phyloP scores from a whole-genome alignment of 2,113 vertebrate genomes.

The Macrotus californicus region DNA sequence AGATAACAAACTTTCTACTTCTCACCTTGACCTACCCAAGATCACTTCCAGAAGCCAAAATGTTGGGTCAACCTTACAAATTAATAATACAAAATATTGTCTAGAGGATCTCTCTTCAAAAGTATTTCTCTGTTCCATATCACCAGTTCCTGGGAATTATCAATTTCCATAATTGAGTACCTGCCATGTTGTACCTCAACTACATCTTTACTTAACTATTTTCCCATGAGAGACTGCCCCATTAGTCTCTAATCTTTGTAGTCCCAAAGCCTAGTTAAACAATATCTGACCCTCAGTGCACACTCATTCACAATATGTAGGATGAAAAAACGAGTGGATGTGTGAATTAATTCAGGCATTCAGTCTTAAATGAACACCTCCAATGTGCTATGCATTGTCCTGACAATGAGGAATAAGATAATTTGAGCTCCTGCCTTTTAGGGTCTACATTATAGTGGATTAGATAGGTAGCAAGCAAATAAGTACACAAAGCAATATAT shows the following conservation, averaged over 20 bases:
- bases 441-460: background rate
- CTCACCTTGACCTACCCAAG: background rate
- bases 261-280: background rate
- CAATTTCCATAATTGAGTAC: background rate
- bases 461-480: background rate
- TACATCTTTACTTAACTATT: background rate
- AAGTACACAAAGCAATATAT: background rate
- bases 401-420: background rate
- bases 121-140: background rate
- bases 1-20: background rate
- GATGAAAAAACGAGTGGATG: background rate
- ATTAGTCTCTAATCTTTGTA: background rate
- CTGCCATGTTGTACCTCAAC: background rate
- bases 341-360: background rate
- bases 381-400: background rate
- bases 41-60: conserved; percentile 21
- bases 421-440: background rate
- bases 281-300: background rate
- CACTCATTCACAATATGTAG: background rate
- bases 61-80: background rate
- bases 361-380: background rate
- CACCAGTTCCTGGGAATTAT: background rate
- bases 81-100: background rate
- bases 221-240: background rate
- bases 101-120: background rate